These are phyloP conservation scores for Hypena proboscidalis DNA, from an alignment of 2,888 invertebrate species.

Conservation along the genomic window DNA sequence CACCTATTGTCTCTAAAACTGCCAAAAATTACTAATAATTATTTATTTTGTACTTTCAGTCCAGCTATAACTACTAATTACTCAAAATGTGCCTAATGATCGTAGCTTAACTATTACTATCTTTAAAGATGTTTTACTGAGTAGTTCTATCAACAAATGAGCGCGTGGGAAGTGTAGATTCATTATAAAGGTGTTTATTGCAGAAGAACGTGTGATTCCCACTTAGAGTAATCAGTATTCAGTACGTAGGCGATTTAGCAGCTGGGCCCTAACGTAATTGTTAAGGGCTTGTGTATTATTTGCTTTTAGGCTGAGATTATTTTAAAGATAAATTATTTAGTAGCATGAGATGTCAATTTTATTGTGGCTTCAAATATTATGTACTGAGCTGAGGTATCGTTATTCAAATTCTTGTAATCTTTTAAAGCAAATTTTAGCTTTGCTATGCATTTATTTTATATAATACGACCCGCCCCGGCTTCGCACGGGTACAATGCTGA, in stretches of 20 bases:
- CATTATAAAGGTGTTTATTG: slow-evolving; percentile 36
- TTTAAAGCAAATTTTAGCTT: too few relatives aligned
- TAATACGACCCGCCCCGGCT: too few relatives aligned
- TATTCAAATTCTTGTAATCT: too few relatives aligned
- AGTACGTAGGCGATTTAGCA: slow-evolving; percentile 31
- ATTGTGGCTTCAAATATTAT: too few relatives aligned
- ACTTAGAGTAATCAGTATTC: slow-evolving; percentile 29
- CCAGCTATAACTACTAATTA: background rate
- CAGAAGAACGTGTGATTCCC: slow-evolving; percentile 39
- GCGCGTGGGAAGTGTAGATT: slow-evolving; percentile 37
- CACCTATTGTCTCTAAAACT: too few relatives aligned
- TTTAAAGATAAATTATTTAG: too few relatives aligned
- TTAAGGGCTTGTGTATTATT: slow-evolving; percentile 5
- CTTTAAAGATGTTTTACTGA: slow-evolving; percentile 21
- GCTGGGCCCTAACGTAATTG: slow-evolving; percentile 20
- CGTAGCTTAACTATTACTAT: slow-evolving; percentile 11
- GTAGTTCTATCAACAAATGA: slow-evolving; percentile 21
- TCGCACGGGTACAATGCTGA: too few relatives aligned
- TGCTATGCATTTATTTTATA: too few relatives aligned
- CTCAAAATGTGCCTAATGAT: background rate
- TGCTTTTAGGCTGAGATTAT: background rate
- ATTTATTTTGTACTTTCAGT: too few relatives aligned
- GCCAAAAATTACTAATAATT: background rate
- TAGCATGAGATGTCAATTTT: too few relatives aligned
- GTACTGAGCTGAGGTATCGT: too few relatives aligned